Conservation (phyloP, 2,888 invertebrate genomes). For the Druceiella hillmani region DNA sequence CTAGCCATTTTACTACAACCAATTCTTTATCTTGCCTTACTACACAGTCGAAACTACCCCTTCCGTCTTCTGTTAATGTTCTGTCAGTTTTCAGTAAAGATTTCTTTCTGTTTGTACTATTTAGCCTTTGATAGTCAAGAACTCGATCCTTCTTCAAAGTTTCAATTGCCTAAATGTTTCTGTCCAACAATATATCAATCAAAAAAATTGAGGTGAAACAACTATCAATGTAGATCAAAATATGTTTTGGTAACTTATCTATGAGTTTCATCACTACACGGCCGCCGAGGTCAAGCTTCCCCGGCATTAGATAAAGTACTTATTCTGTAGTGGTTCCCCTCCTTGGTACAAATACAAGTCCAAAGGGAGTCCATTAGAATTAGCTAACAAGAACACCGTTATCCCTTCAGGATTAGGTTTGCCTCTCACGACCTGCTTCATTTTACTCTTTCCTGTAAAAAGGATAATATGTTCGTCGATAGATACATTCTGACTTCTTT, state of each 20-base stretch:
- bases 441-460: conserved; percentile 22
- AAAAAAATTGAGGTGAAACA: too few species aligned
- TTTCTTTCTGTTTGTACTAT: too few species aligned
- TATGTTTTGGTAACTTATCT: conserved; percentile 13
- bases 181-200: too few species aligned
- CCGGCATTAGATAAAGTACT: conserved; percentile 15
- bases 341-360: conserved; percentile 25
- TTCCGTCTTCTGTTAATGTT: too few species aligned
- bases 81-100: too few species aligned
- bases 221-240: conserved; percentile 16
- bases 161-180: too few species aligned
- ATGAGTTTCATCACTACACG: conserved; percentile 21
- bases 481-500: conserved; percentile 15
- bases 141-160: too few species aligned
- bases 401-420: conserved; percentile 24
- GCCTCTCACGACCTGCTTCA: conserved; percentile 18
- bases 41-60: too few species aligned
- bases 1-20: too few species aligned
- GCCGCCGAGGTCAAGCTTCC: conserved; percentile 22
- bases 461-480: conserved; percentile 27
- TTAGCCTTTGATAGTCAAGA: too few species aligned
- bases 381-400: conserved; percentile 24
- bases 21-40: too few species aligned
- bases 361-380: conserved; percentile 22
- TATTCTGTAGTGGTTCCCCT: conserved; percentile 17